Base-by-base conservation (phyloP, 2,797 vertebrate genomes). In the Oryzias dopingdopingensis region DNA sequence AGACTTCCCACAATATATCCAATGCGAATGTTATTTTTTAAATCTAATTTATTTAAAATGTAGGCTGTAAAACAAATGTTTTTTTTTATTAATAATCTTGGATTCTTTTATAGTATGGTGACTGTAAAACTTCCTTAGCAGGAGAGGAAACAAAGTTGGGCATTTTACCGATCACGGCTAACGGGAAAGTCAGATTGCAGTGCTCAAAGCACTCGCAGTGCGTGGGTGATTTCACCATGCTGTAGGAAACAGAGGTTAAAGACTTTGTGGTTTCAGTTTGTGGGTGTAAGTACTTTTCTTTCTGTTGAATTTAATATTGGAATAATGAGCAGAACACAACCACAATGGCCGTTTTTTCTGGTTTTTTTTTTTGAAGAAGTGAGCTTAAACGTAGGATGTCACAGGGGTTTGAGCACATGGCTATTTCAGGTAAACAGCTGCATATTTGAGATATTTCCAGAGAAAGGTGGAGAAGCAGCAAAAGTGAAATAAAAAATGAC, bases 361-460 rank as follows among this genome's bases (percentile, higher is more conserved):
- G 83, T 85, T 77, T 69, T 74, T 32, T 12, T 79, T 84, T 84
- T n/a, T 54, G 80, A 77, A 79, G 78, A 86, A 80, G 74, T 77
- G 73, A 81, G 68, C 72, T 82, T 82, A 79, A 74, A 81, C 82
- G 79, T 63, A 73, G 79, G 77, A 77, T 68, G 74, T 79, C 76
- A 85, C 85, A 81, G 77, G 77, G 82, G 82, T 86, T 83, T 74
- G 77, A 79, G 80, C 6, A 65, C 49, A 84, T 82, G 80, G 83
- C 67, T 87, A 85, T 82, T 80, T 84, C 85, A 89, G 83, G 85
- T 86, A 81, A 80, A 86, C 77, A 16, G 71, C 37, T 42, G 51
- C 78, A 83, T 80, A 83, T 87, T 85, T 82, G 77, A 79, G 63
- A 83, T 69, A 65, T 88, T 88, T 82, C 81, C 83, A 86, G 79